Evolutionary conservation across 2,888 invertebrate genomes (phyloP).

Genomic region (Tupiocoris notatus): DNA sequence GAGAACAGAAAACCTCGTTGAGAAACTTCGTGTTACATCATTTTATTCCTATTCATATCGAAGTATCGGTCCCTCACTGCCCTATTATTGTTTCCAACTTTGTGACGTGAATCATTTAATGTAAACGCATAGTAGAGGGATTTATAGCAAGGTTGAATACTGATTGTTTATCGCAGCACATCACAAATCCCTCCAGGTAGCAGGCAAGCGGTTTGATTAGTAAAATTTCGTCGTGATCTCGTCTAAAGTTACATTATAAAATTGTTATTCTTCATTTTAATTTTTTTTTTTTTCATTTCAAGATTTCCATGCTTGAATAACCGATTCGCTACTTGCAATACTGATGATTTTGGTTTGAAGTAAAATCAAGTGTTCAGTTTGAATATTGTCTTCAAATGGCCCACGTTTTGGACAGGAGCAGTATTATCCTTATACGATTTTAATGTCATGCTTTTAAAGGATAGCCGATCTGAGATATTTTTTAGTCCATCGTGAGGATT

Average conservation of each 20-base stretch:
- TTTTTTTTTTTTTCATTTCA: conserved; percentile 13
- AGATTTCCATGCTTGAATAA: too few species aligned
- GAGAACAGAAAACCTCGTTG: conserved; percentile 1
- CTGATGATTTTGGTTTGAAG: too few species aligned
- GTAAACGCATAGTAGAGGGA: not conserved
- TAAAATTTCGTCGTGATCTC: not conserved
- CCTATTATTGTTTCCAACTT: not conserved
- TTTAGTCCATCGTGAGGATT: too few species aligned
- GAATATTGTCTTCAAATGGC: too few species aligned
- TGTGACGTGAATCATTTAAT: not conserved
- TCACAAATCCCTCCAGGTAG: not conserved
- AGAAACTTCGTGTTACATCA: not conserved
- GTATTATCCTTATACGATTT: too few species aligned
- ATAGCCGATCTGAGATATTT: too few species aligned
- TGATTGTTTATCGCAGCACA: not conserved
- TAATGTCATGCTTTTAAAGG: too few species aligned
- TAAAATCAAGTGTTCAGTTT: too few species aligned
- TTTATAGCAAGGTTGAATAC: not conserved
- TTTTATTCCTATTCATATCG: not conserved
- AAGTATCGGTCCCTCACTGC: not conserved
- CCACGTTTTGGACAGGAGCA: too few species aligned
- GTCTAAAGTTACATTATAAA: not conserved
- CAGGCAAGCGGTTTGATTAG: not conserved
- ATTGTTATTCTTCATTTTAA: conserved; percentile 7
- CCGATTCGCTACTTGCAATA: too few species aligned